Conservation (phyloP, 2,797 vertebrate genomes). For the Apogon talboti region DNA sequence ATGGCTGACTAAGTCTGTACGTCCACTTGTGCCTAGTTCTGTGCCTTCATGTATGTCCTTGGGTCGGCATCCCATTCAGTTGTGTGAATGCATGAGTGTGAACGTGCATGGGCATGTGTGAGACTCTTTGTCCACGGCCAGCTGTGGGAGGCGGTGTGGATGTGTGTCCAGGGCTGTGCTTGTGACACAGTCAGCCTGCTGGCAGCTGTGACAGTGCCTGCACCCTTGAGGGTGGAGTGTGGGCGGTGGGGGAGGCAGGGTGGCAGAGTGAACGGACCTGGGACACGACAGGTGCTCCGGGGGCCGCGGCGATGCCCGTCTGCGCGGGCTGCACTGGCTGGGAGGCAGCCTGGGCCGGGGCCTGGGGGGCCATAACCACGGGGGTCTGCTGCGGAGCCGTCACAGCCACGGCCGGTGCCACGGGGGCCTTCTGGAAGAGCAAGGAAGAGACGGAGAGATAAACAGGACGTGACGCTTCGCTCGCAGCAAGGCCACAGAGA, state of each 20-base stretch:
- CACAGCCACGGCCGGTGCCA: slow-evolving; percentile 79
- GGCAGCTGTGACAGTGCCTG: slow-evolving; percentile 72
- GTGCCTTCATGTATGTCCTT: slow-evolving; percentile 46
- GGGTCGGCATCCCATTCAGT: slow-evolving; percentile 43
- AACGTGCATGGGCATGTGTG: slow-evolving; percentile 65
- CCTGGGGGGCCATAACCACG: slow-evolving; percentile 78
- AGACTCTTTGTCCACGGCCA: slow-evolving; percentile 67
- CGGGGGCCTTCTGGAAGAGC: slow-evolving; percentile 83
- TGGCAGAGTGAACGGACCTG: slow-evolving; percentile 78
- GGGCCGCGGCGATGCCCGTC: slow-evolving; percentile 77
- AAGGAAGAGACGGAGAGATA: slow-evolving; percentile 80
- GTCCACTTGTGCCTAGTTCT: slow-evolving; percentile 24
- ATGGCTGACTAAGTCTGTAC: slow-evolving; percentile 3
- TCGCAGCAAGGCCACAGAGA: slow-evolving; percentile 85
- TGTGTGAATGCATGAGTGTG: slow-evolving; percentile 62
- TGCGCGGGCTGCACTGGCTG: slow-evolving; percentile 79
- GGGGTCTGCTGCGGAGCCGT: slow-evolving; percentile 83
- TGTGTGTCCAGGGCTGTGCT: slow-evolving; percentile 35
- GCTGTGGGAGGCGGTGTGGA: slow-evolving; percentile 62
- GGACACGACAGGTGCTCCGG: slow-evolving; percentile 85
- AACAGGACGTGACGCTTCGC: slow-evolving; percentile 84
- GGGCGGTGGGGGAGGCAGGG: slow-evolving; percentile 12
- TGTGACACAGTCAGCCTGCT: slow-evolving; percentile 72
- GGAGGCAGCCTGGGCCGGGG: slow-evolving; percentile 75
- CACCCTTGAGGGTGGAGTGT: slow-evolving; percentile 51